phyloP scores from a whole-genome alignment of 2,797 vertebrate species.

The Acestrorhynchus altus region DNA sequence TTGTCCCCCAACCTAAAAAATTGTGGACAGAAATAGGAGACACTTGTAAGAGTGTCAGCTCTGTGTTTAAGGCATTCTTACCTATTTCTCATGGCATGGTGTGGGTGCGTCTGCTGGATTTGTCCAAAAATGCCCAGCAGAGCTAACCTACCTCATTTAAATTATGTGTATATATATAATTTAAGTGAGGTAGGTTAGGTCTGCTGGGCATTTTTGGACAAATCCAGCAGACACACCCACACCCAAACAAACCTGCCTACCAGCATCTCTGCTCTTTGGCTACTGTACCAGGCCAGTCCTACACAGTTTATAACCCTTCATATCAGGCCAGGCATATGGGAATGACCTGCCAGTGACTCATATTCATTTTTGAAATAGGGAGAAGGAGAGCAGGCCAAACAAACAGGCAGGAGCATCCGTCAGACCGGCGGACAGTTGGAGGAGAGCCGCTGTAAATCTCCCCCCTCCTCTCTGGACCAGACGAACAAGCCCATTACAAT shows the following conservation, averaged over 20 bases:
- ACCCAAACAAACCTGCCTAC: neutral
- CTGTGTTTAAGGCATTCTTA: too few relatives aligned
- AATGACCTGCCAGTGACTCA: constrained; percentile 51
- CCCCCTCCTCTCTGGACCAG: constrained; percentile 31
- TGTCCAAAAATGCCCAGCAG: too few relatives aligned
- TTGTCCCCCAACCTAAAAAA: too few relatives aligned
- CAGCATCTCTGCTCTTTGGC: neutral
- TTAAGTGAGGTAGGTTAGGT: too few relatives aligned
- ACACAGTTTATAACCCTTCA: constrained; percentile 24
- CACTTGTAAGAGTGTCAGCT: too few relatives aligned
- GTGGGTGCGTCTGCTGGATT: too few relatives aligned
- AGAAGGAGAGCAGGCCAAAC: constrained; percentile 43
- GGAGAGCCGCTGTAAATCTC: constrained; percentile 60
- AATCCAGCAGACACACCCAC: neutral
- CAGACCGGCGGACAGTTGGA: constrained; percentile 42
- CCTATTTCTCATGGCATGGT: too few relatives aligned
- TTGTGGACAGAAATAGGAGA: too few relatives aligned
- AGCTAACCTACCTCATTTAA: too few relatives aligned
- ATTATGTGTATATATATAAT: too few relatives aligned
- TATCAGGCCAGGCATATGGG: constrained; percentile 49
- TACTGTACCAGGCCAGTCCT: neutral
- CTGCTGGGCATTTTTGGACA: neutral
- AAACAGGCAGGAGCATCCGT: constrained; percentile 54
- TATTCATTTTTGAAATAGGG: constrained; percentile 58
- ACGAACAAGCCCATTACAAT: constrained; percentile 57